Percentiles rank a stretch among this genome's conserved stretches.
phyloP scores from a whole-genome alignment of 1,140 invertebrate species.

The Trichoplusia ni region DNA sequence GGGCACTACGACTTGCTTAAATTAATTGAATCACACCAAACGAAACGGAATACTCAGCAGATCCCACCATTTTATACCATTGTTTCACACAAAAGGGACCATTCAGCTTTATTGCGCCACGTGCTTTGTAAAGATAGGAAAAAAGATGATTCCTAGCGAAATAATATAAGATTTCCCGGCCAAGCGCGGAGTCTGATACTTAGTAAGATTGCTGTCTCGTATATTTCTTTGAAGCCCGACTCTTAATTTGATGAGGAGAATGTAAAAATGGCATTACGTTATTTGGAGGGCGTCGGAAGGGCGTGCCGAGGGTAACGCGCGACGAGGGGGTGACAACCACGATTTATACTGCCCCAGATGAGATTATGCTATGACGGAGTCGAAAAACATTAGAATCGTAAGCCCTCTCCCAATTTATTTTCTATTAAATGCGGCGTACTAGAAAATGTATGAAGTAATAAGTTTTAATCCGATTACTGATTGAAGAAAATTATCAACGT shows the following conservation, averaged over 20 bases:
- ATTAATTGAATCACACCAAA: constrained; percentile 57
- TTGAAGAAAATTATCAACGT: no score
- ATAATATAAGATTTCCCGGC: constrained; percentile 57
- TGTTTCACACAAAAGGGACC: constrained; percentile 49
- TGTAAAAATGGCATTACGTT: constrained; percentile 60
- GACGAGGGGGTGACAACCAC: constrained; percentile 35
- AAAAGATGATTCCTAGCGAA: constrained; percentile 51
- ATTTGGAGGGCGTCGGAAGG: constrained; percentile 32
- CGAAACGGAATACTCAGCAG: constrained; percentile 39
- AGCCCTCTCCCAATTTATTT: constrained; percentile 9
- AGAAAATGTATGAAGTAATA: neutral
- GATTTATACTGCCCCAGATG: constrained; percentile 53
- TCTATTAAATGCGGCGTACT: constrained; percentile 16
- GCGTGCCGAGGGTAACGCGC: constrained; percentile 14
- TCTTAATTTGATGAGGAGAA: constrained; percentile 66
- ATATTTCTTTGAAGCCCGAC: constrained; percentile 45
- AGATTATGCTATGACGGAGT: constrained; percentile 49
- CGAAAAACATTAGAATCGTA: constrained; percentile 47
- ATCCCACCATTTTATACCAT: constrained; percentile 48
- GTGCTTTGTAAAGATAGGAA: constrained; percentile 40
- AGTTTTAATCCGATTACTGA: no score
- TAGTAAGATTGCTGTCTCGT: constrained; percentile 52
- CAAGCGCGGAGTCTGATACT: constrained; percentile 40
- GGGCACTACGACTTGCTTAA: constrained; percentile 42
- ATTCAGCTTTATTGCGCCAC: constrained; percentile 51